Evolutionary conservation across 2,888 invertebrate species (phyloP).

Genomic region (Argyresthia albistria): DNA sequence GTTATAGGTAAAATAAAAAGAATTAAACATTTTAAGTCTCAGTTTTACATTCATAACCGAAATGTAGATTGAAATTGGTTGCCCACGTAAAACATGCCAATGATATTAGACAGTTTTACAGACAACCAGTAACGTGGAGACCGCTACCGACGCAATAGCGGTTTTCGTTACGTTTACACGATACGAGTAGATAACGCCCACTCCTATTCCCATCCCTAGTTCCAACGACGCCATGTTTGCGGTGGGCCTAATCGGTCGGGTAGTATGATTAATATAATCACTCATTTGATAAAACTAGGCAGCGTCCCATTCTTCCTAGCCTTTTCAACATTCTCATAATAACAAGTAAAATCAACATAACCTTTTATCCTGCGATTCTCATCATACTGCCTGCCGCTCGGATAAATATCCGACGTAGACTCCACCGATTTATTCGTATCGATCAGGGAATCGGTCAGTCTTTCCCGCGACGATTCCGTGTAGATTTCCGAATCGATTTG

Average conservation of each 20-base stretch:
- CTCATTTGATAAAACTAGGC: constrained; percentile 72
- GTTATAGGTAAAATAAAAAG: too few species aligned
- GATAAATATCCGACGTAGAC: constrained; percentile 54
- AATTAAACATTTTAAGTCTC: too few species aligned
- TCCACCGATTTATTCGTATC: constrained; percentile 54
- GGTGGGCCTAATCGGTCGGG: too few species aligned
- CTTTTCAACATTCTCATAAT: constrained; percentile 79
- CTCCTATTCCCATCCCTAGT: too few species aligned
- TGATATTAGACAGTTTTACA: too few species aligned
- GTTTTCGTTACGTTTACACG: neutral
- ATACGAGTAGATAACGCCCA: too few species aligned
- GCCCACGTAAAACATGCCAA: too few species aligned
- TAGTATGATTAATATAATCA: neutral
- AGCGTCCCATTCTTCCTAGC: constrained; percentile 77
- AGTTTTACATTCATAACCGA: too few species aligned
- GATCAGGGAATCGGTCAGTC: constrained; percentile 22
- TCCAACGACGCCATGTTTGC: too few species aligned
- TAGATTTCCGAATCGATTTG: constrained; percentile 41
- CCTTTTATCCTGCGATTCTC: constrained; percentile 80
- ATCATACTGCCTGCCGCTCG: constrained; percentile 54
- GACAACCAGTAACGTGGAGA: too few species aligned
- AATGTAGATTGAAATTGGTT: too few species aligned
- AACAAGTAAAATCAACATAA: constrained; percentile 89
- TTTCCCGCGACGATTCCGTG: constrained; percentile 22
- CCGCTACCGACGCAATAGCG: too few species aligned